Base-by-base conservation (phyloP, 1,140 invertebrate genomes). In the Aphelenchoides besseyi region DNA sequence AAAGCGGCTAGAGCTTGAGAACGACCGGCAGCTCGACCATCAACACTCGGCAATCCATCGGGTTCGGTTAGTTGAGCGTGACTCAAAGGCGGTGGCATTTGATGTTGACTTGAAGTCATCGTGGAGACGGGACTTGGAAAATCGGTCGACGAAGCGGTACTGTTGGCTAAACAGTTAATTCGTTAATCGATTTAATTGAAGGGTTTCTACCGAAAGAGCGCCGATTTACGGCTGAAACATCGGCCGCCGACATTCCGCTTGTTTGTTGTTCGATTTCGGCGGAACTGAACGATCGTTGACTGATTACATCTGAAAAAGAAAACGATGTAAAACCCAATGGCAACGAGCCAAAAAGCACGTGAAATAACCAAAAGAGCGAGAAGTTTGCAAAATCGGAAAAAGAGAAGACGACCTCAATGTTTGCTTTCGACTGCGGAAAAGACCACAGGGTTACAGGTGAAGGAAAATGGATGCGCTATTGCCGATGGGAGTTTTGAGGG, bases 1-100 rank as follows among this genome's bases (percentile, higher is more conserved):
- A 98, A 86, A 3, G 94, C 91, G 0, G 94, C 95, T 74, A 97
- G 88, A 1, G 96, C 95, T 86, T 97, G 94, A 0, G 96, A 95
- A 76, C 92, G 88, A 1, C 96, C 96, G 75, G 89, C 89, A 35
- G 75, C 77, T 1, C 82, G 33, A 54, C 82, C 79, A 74, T 82
- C 82, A 26, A 78, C 74, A 23, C 52, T 29, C 48, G 79, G 79
- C 36, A 64, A 76, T 9, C 30, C 37, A 36, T 23, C 16, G 1
- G 64, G 64, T 30, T 37, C 28, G 67, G 28, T 70, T 23, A 37
- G 61, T 33, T 59, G 55, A 28, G 5, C 18, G 5, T 59, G 55
- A 8, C 12, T 66, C 66, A 33, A 79, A 32, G 30, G 55, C 62
- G 12, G 67, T 72, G 69, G 18, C 69, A 28, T 3, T 73, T 37